phyloP scores from a whole-genome alignment of 2,888 invertebrate genomes.

The Stratiomys singularior region DNA sequence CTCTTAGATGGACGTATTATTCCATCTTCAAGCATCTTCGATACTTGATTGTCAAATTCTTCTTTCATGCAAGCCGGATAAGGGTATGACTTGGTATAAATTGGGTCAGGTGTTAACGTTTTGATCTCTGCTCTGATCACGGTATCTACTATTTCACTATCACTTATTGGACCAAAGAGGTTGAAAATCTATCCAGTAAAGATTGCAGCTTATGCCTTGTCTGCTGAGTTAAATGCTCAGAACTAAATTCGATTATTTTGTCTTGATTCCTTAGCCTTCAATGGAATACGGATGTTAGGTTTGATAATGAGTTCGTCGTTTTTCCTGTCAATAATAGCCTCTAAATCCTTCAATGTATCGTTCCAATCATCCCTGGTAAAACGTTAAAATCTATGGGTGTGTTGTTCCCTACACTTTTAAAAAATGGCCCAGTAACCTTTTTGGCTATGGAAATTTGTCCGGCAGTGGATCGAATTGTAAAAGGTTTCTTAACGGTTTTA shows the following conservation, averaged over 20 bases:
- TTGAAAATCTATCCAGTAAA: no score
- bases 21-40: no score
- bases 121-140: no score
- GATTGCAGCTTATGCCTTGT: no score
- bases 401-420: neutral
- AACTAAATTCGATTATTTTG: neutral
- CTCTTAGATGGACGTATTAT: no score
- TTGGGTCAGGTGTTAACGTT: no score
- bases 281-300: neutral
- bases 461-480: slow-evolving; percentile 15
- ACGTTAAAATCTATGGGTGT: neutral
- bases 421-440: neutral
- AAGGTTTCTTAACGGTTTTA: neutral
- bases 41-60: no score
- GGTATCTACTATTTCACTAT: no score
- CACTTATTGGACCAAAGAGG: no score
- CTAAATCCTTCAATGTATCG: neutral
- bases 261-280: neutral
- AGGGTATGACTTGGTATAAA: no score
- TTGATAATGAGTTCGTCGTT: neutral
- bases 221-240: neutral
- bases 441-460: slow-evolving; percentile 6
- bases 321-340: neutral
- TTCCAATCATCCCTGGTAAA: neutral
- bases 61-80: no score